Evolutionary conservation across 2,888 invertebrate species (phyloP), one percentile per base, ranked within the genome.

Genomic region (Drosophila borborema): DNA sequence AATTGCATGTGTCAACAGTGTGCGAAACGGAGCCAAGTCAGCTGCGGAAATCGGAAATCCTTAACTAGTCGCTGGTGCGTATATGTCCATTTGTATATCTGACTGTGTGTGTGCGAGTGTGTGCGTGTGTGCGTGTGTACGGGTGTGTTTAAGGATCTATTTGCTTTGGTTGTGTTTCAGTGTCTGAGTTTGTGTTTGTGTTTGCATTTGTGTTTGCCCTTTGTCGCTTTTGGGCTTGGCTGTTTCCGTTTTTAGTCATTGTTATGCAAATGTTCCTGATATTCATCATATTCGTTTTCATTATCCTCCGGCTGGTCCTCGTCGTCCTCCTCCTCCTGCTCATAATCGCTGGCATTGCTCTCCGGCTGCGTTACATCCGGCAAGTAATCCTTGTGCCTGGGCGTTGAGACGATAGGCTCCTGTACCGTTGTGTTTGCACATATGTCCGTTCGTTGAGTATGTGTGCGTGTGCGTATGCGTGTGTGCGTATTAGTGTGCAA

Each of bases 241-340:
- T 64, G 51, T 63, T 71, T 79, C 74, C 74, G 85, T 90, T 93
- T 92, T 80, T 93, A 93, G 80, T 90, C 89, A 81, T 92, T 92
- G 87, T 90, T 86, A 88, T 93, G 93, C 84, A 92, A 91, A 91
- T 93, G 93, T 79, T 93, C 93, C 84, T 92, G 92, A 89, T 93
- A 95, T 93, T 93, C 95, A 94, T 95, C 95, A 83, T 95, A 95
- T 85, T 95, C 95, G 70, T 95, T 95, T 81, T 94, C 94, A 69
- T 91, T 94, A 79, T 95, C 95, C 66, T 95, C 95, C 75, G 95
- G 94, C 87, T 95, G 94, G 72, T 95, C 95, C 83, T 95, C 94
- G 62, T 94, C 92, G 61, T 94, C 94, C 55, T 94, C 93, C 66
- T 94, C 94, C 71, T 94, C 93, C 65, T 93, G 94, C 63, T 94